Evolutionary conservation across 1,140 invertebrate species (phyloP).

Genomic region (Sinonovacula constricta): DNA sequence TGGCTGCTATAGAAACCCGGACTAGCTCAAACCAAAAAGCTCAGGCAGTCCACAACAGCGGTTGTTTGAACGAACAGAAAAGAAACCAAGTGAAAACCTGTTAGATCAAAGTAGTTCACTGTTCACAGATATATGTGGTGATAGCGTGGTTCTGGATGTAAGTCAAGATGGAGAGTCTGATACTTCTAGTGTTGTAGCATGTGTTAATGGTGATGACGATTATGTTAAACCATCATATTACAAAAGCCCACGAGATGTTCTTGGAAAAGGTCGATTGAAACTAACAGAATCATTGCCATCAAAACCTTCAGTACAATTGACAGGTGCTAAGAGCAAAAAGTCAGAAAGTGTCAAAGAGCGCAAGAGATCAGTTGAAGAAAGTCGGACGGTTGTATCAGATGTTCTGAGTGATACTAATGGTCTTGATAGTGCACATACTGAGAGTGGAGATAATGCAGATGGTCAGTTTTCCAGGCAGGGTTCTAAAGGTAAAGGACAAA

Average conservation of each 20-base stretch:
- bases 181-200: slow-evolving; percentile 67
- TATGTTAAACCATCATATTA: slow-evolving; percentile 65
- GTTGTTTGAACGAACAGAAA: too few species aligned
- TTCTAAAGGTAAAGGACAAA: slow-evolving; percentile 71
- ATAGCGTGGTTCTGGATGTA: slow-evolving; percentile 31
- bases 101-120: too few species aligned
- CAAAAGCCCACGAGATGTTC: slow-evolving; percentile 69
- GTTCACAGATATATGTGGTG: not conserved
- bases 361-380: slow-evolving; percentile 38
- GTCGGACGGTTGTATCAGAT: slow-evolving; percentile 66
- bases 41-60: too few species aligned
- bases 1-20: slow-evolving; percentile 80
- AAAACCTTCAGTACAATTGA: slow-evolving; percentile 52
- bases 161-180: slow-evolving; percentile 62
- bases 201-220: slow-evolving; percentile 71
- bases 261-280: slow-evolving; percentile 57
- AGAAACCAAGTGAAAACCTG: too few species aligned
- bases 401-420: slow-evolving; percentile 64
- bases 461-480: slow-evolving; percentile 58
- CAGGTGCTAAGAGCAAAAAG: slow-evolving; percentile 35
- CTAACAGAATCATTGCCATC: slow-evolving; percentile 50
- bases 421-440: slow-evolving; percentile 51
- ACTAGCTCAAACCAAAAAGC: slow-evolving; percentile 63
- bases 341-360: slow-evolving; percentile 15
- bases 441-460: slow-evolving; percentile 16